These are phyloP conservation scores for Rissa tridactyla DNA, from an alignment of 2,113 vertebrate species.

Conservation along the genomic window DNA sequence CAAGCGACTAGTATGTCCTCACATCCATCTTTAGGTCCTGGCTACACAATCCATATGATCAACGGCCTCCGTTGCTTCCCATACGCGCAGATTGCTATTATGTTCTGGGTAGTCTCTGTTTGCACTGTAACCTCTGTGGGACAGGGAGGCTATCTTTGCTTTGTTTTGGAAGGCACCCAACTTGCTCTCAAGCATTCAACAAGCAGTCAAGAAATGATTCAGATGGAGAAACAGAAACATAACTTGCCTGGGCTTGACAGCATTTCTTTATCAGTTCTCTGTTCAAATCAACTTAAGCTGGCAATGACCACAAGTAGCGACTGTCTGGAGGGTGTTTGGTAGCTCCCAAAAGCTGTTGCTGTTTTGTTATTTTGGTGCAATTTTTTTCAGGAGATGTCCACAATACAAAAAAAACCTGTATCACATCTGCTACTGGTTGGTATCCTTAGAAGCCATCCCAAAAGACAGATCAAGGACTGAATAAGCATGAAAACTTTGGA, in stretches of 20 bases:
- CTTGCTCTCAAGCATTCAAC: conserved; percentile 45
- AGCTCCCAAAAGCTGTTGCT: background rate
- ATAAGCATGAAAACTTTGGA: conserved; percentile 40
- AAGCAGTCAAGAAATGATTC: conserved; percentile 53
- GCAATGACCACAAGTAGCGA: background rate
- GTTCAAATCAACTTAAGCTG: conserved; percentile 40
- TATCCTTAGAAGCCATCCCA: conserved; percentile 46
- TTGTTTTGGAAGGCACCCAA: conserved; percentile 50
- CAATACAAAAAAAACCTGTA: background rate
- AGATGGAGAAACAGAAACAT: conserved; percentile 46
- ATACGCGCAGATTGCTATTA: background rate
- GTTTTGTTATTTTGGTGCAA: conserved; percentile 4
- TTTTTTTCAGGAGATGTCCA: background rate
- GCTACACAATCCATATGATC: background rate
- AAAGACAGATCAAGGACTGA: conserved; percentile 36
- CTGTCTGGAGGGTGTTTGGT: background rate
- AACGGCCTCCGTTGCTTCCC: background rate
- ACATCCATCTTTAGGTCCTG: background rate
- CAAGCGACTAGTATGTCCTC: background rate
- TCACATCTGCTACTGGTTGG: conserved; percentile 50
- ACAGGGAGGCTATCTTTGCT: conserved; percentile 36
- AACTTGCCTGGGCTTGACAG: conserved; percentile 38
- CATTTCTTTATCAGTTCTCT: conserved; percentile 40
- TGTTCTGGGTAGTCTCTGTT: background rate
- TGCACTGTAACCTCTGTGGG: conserved; percentile 6